These are phyloP conservation scores for cat (Felis catus) DNA, from an alignment of 2,113 vertebrate genomes.

Conservation along the genomic window DNA sequence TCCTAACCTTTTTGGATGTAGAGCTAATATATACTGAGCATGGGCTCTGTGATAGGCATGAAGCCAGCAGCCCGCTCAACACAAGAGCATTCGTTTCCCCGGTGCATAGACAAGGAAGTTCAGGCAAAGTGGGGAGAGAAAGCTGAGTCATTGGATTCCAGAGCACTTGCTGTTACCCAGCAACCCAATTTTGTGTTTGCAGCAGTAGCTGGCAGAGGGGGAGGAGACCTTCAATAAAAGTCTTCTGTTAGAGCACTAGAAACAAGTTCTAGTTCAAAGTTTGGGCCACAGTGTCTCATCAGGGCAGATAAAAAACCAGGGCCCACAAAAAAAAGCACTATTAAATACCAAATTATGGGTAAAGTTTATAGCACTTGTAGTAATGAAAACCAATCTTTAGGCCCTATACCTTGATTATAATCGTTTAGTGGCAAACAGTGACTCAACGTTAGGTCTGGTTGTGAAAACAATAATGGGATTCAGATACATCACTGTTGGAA, in stretches of 20 bases:
- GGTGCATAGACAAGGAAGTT: neutral
- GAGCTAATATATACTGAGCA: neutral
- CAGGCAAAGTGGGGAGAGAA: neutral
- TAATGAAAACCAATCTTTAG: neutral
- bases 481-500: neutral
- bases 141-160: neutral
- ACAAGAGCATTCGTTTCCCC: neutral
- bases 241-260: neutral
- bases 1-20: neutral
- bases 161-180: neutral
- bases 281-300: neutral
- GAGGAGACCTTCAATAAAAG: neutral
- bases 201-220: neutral
- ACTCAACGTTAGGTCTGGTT: neutral
- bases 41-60: neutral
- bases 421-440: neutral
- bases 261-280: neutral
- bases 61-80: neutral
- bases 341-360: neutral
- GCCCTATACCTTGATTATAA: neutral
- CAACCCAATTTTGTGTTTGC: neutral
- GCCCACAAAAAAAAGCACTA: neutral
- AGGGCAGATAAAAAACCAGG: constrained; percentile 8
- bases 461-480: neutral
- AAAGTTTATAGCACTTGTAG: neutral